Percentiles rank a stretch among this genome's conserved stretches.
These are phyloP conservation scores for Elymnias hypermnestra DNA, from an alignment of 1,140 invertebrate species.

Conservation along the genomic window DNA sequence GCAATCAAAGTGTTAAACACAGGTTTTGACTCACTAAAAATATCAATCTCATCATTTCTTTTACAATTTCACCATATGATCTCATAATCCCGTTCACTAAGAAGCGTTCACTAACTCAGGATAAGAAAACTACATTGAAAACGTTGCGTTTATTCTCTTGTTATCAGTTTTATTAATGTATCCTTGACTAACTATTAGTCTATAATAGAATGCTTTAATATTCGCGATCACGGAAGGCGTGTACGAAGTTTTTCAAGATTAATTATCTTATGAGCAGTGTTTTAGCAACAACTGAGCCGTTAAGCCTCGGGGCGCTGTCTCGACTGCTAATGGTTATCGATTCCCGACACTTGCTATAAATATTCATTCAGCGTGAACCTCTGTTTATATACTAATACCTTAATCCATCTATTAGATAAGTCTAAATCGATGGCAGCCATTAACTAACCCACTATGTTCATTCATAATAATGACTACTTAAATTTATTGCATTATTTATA, in stretches of 20 bases:
- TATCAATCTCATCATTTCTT: too few relatives aligned
- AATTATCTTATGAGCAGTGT: constrained; percentile 11
- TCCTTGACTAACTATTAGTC: not conserved
- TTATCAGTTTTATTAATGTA: not conserved
- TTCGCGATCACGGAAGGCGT: constrained; percentile 5
- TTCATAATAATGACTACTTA: not conserved
- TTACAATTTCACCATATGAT: too few relatives aligned
- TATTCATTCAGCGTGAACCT: constrained; percentile 25
- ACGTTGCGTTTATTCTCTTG: not conserved
- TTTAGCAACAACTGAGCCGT: constrained; percentile 21
- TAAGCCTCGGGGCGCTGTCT: constrained; percentile 16
- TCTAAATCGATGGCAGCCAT: constrained; percentile 11
- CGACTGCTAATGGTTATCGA: constrained; percentile 32
- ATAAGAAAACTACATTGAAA: not conserved
- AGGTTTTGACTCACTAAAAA: too few relatives aligned
- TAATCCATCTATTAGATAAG: constrained; percentile 16
- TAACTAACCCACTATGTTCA: constrained; percentile 7
- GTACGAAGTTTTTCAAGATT: constrained; percentile 16
- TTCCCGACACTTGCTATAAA: constrained; percentile 27
- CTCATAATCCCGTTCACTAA: too few relatives aligned
- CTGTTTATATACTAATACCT: constrained; percentile 23
- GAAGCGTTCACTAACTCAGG: not conserved
- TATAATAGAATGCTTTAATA: not conserved
- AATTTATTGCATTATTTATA: not conserved
- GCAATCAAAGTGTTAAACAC: too few relatives aligned